Percentiles rank a stretch among this genome's conserved stretches.
phyloP scores from a whole-genome alignment of 2,113 vertebrate genomes.

The Psilopogon haemacephalus region DNA sequence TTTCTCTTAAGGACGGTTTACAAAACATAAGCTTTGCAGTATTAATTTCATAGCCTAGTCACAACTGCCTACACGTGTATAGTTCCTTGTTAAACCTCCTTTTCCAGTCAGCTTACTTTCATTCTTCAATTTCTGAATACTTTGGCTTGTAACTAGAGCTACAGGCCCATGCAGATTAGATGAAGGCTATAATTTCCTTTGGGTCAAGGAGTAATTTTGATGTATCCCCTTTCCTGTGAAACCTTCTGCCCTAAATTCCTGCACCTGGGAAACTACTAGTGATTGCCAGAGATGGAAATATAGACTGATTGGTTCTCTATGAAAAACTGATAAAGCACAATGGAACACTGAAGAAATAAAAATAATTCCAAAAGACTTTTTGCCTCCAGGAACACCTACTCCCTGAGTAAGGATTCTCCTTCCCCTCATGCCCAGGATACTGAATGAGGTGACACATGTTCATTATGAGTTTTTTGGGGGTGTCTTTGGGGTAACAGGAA shows the following conservation, averaged over 20 bases:
- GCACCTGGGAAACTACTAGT: background rate
- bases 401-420: background rate
- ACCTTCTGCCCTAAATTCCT: background rate
- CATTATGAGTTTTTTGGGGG: background rate
- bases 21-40: background rate
- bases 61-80: background rate
- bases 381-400: background rate
- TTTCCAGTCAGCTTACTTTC: background rate
- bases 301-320: background rate
- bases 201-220: background rate
- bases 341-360: background rate
- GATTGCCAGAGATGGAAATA: background rate
- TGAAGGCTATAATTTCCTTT: background rate
- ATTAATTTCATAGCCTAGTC: background rate
- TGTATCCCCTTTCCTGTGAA: background rate
- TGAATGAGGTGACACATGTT: background rate
- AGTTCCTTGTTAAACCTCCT: background rate
- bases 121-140: background rate
- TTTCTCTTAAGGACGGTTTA: background rate
- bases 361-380: background rate
- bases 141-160: background rate
- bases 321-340: background rate
- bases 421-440: background rate
- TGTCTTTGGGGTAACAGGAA: background rate
- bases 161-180: background rate